Evolutionary conservation across 30 jellyfish, hydroid and myxozoan species (phyloP).

Genomic region (Turritopsis rubra): DNA sequence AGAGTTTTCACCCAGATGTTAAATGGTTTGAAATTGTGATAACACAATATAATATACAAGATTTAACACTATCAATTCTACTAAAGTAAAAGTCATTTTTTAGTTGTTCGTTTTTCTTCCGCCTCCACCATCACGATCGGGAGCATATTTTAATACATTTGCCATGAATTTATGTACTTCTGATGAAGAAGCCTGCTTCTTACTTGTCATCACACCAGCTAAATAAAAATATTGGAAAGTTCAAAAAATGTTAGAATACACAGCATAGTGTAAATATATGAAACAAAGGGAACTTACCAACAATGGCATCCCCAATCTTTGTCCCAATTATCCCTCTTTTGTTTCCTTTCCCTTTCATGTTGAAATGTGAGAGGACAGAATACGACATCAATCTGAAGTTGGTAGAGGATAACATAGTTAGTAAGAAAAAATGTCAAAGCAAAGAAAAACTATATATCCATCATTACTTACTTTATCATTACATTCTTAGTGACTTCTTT

Average conservation of each 20-base stretch:
- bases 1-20: too few species aligned
- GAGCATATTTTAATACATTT: background rate
- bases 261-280: background rate
- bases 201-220: background rate
- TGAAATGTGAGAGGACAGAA: constrained; percentile 8
- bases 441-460: background rate
- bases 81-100: too few species aligned
- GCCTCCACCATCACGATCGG: background rate
- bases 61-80: too few species aligned
- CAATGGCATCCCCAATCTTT: background rate
- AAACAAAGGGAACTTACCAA: background rate
- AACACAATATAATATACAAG: too few species aligned
- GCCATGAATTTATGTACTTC: background rate
- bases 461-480: background rate
- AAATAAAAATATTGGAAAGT: background rate
- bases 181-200: background rate
- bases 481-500: background rate
- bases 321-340: background rate
- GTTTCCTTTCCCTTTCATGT: constrained; percentile 15
- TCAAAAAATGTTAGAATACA: background rate
- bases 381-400: background rate
- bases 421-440: background rate
- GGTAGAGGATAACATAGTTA: background rate
- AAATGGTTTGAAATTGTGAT: too few species aligned
- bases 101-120: background rate